Evolutionary conservation across 2,113 vertebrate genomes (phyloP).

Genomic region (Sturnira hondurensis): DNA sequence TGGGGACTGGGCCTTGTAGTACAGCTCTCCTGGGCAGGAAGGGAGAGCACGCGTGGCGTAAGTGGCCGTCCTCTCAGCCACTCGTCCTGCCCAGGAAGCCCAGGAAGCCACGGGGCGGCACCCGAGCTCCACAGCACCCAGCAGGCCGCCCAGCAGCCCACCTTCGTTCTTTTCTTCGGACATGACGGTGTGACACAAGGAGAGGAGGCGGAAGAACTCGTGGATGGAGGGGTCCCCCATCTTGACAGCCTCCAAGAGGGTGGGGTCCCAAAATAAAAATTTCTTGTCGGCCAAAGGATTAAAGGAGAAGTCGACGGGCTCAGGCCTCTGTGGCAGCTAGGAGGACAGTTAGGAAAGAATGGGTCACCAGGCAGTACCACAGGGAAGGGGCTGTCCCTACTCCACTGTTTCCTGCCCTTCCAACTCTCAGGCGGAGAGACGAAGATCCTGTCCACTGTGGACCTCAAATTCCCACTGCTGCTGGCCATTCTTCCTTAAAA

Average conservation of each 20-base stretch:
- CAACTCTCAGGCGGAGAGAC: accelerated
- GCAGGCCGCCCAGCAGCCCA: slow-evolving; percentile 18
- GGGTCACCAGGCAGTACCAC: not conserved
- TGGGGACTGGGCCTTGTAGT: slow-evolving; percentile 95
- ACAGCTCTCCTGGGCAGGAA: slow-evolving; percentile 83
- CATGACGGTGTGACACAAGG: slow-evolving; percentile 95
- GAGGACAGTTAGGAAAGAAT: not conserved
- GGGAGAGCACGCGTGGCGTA: accelerated
- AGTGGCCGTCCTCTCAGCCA: accelerated
- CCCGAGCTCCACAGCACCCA: accelerated
- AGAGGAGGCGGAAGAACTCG: slow-evolving; percentile 93
- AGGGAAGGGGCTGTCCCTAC: no score
- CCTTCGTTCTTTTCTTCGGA: slow-evolving; percentile 91
- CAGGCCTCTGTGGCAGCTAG: slow-evolving; percentile 68
- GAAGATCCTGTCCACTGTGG: not conserved
- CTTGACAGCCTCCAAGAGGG: slow-evolving; percentile 88
- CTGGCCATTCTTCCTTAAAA: not conserved
- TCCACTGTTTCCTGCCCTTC: not conserved
- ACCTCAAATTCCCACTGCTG: not conserved
- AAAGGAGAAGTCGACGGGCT: slow-evolving; percentile 91
- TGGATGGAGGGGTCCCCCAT: slow-evolving; percentile 86
- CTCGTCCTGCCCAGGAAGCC: not conserved
- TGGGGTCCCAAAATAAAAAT: slow-evolving; percentile 91
- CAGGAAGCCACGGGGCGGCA: no score
- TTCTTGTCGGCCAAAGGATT: slow-evolving; percentile 88